These are phyloP conservation scores for Pomacea canaliculata DNA, from an alignment of 2,888 invertebrate genomes.

Conservation along the genomic window DNA sequence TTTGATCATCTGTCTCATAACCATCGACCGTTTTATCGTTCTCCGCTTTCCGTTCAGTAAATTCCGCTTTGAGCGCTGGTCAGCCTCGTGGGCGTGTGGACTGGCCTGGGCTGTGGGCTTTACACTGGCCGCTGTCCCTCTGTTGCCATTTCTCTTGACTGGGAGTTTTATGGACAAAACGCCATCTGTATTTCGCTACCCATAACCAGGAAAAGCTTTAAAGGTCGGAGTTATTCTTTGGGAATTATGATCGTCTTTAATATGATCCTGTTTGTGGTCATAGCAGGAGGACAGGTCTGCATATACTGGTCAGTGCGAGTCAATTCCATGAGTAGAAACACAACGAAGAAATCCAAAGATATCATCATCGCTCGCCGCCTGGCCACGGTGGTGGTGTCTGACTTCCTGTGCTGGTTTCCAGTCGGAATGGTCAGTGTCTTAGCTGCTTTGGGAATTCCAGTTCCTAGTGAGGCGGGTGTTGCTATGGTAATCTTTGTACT, in stretches of 20 bases:
- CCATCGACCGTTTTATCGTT: slow-evolving; percentile 76
- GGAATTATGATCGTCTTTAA: too few species aligned
- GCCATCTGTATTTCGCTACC: slow-evolving; percentile 60
- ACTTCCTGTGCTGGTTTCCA: too few species aligned
- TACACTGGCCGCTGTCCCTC: slow-evolving; percentile 55
- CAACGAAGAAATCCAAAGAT: too few species aligned
- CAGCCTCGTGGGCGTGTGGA: slow-evolving; percentile 42
- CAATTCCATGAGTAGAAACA: too few species aligned
- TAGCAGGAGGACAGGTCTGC: too few species aligned
- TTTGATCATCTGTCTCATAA: slow-evolving; percentile 75
- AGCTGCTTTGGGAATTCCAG: neutral
- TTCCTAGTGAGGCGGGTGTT: slow-evolving; percentile 7
- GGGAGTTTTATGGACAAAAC: slow-evolving; percentile 58
- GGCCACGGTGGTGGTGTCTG: too few species aligned
- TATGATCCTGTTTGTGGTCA: too few species aligned
- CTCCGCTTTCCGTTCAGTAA: slow-evolving; percentile 72
- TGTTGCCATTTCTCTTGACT: slow-evolving; percentile 42
- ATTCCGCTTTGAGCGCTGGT: slow-evolving; percentile 44
- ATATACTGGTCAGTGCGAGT: too few species aligned
- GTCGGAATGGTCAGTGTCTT: neutral
- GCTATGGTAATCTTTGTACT: slow-evolving; percentile 1
- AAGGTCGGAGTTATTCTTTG: too few species aligned
- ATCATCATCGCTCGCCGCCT: neutral
- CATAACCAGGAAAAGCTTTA: neutral
- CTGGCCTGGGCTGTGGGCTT: slow-evolving; percentile 53